phyloP scores from a whole-genome alignment of 2,888 invertebrate genomes.

The Nysson spinosus region DNA sequence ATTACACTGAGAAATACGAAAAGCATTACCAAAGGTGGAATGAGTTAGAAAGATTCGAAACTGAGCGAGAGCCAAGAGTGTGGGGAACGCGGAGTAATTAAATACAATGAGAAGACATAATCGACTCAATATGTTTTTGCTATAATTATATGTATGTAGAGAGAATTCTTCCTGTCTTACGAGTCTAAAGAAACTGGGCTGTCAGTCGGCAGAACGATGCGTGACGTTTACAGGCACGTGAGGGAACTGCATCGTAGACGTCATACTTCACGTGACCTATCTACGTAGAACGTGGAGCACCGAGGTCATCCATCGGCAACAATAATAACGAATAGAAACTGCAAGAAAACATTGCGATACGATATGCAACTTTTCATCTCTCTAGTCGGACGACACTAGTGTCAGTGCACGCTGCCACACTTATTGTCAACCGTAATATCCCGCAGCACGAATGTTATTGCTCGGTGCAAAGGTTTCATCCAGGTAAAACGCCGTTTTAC shows the following conservation, averaged over 20 bases:
- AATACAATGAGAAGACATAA: too few species aligned
- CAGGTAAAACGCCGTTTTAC: slow-evolving; percentile 31
- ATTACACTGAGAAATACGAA: too few species aligned
- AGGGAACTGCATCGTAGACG: slow-evolving; percentile 41
- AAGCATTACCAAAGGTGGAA: too few species aligned
- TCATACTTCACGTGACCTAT: slow-evolving; percentile 53
- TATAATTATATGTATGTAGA: background rate
- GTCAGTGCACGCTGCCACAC: slow-evolving; percentile 41
- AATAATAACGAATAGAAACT: slow-evolving; percentile 19
- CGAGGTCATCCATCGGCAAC: slow-evolving; percentile 36
- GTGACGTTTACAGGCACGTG: slow-evolving; percentile 58
- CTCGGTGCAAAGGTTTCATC: slow-evolving; percentile 41
- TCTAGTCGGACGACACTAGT: slow-evolving; percentile 12
- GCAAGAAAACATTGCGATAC: slow-evolving; percentile 21
- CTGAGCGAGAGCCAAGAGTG: too few species aligned
- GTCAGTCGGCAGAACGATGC: slow-evolving; percentile 37
- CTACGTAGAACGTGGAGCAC: slow-evolving; percentile 36
- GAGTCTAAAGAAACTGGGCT: background rate
- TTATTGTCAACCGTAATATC: slow-evolving; percentile 24
- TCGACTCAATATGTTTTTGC: background rate
- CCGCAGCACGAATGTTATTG: slow-evolving; percentile 6
- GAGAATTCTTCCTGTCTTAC: background rate
- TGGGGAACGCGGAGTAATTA: too few species aligned
- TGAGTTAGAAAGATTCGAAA: too few species aligned
- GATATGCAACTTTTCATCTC: slow-evolving; percentile 14